Evolutionary conservation across 2,888 invertebrate genomes (phyloP), one percentile per base, ranked within the genome.

Genomic region (Pammene fasciana): DNA sequence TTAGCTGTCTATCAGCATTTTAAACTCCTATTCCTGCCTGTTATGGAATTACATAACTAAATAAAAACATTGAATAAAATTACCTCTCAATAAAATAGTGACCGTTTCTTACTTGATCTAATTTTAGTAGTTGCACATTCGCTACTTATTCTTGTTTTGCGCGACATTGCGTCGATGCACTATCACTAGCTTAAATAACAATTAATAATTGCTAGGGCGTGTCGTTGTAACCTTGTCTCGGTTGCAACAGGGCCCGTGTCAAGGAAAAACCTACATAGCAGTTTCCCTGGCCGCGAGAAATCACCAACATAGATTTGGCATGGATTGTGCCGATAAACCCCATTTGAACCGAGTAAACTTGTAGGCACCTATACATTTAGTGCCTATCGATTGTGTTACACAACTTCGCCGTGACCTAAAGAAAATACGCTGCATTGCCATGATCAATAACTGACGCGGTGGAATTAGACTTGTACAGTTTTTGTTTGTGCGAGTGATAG

Each of bases 161-260:
- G 52, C 64, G 55, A 54, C 48, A 65, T 65, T 70, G 65, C 70
- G 60, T 62, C 67, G 72, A 72, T 70, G 70, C 70, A 70, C 72
- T 82, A 79, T 88, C 85, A 84, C 80, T 82, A 83, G 83, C 86
- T 89, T 88, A 86, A 90, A 88, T 89, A 88, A 90, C 88, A 91
- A 90, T 91, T 90, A 90, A 90, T 90, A 90, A 90, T 88, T 85
- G 89, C 83, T 85, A 90, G 90, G 92, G 92, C 92, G 89, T 92
- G 89, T 92, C 91, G 85, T 80, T 74, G 81, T 81, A 88, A 90
- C 92, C 92, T 92, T 92, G 92, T 89, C 81, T 88, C 86, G 82
- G 84, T 90, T 91, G 89, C 91, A 91, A 90, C 90, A 89, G 87
- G 84, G 87, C 87, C 86, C 82, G 88, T 91, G 92, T 92, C 92